Evolutionary conservation across 2,797 vertebrate species (phyloP), one percentile per base, ranked within the genome.

Genomic region (Dendrocincla tyrannina): DNA sequence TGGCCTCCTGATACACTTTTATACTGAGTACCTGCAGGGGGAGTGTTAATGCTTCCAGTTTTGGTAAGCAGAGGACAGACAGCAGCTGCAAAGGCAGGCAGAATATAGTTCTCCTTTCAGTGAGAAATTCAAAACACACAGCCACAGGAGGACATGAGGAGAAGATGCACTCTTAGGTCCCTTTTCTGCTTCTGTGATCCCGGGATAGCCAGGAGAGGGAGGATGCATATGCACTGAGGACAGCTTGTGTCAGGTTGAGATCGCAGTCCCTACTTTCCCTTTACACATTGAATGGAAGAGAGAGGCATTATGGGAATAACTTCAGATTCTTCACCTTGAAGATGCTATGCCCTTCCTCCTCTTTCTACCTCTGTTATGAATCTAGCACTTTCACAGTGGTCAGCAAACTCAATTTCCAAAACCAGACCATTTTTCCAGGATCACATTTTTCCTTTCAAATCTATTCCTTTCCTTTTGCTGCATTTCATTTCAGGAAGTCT

Each of bases 141-240:
- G 58, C 59, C 81, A 76, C 0, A 1, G 59, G n/a, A 95, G 42
- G 47, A 75, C 66, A 69, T 16, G 52, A 87, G 42, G 44, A 91
- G 52, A 63, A 92, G 89, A 91, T 59, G 88, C 28, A 63, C 33
- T 80, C 37, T 85, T 62, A 80, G 64, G 37, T 47, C 67, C 42
- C 53, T 74, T 88, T 91, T 84, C 86, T 93, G 89, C n/a, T 92
- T 88, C 62, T 94, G 69, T 55, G 62, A 56, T 41, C 39, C 58
- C 44, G 33, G 68, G 53, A 62, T 18, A 70, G 62, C 62, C 76
- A 79, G 76, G 66, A 72, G 55, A 81, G 62, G 39, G 35, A 81
- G 47, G 33, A 60, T 37, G 47, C 30, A 53, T n/a, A 85, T 39
- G 32, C 62, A 88, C 63, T 69, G 41, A 88, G 64, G 33, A 59